A percentile compares a stretch with the other conserved stretches of the same genome.
These are phyloP conservation scores for Drosophila varians DNA, from an alignment of 1,140 invertebrate species.

Conservation along the genomic window DNA sequence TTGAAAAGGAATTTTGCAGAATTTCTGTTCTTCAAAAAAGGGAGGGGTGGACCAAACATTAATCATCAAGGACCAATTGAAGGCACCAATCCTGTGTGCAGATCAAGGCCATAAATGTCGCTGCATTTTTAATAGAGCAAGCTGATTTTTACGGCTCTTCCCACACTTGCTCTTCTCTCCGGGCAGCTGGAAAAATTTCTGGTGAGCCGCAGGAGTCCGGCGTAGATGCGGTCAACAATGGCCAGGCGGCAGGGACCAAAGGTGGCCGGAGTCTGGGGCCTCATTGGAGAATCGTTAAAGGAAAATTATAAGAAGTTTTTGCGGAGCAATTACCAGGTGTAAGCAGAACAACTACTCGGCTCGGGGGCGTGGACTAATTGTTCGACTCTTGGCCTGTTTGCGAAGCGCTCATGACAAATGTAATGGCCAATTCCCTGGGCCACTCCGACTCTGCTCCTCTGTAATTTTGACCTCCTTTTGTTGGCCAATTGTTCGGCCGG, in stretches of 20 bases:
- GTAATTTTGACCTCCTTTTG: constrained; percentile 71
- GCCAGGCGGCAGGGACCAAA: constrained; percentile 25
- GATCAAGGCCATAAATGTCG: constrained; percentile 69
- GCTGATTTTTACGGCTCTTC: constrained; percentile 27
- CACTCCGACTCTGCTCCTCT: constrained; percentile 41
- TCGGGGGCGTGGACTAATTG: constrained; percentile 76
- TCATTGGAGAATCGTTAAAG: constrained; percentile 78
- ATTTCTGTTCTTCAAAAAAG: constrained; percentile 27
- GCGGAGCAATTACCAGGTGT: constrained; percentile 80
- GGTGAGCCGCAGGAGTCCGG: constrained; percentile 23
- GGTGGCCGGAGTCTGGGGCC: constrained; percentile 40
- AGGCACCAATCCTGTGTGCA: constrained; percentile 31
- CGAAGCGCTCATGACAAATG: constrained; percentile 67
- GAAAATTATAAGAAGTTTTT: constrained; percentile 76
- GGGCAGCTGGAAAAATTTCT: constrained; percentile 24
- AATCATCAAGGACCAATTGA: constrained; percentile 55
- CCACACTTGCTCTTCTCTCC: constrained; percentile 36
- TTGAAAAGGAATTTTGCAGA: constrained; percentile 39
- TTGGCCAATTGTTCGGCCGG: constrained; percentile 58
- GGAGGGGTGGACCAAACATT: constrained; percentile 32
- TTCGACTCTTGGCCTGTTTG: constrained; percentile 53
- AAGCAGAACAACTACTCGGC: constrained; percentile 45
- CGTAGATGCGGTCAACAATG: constrained; percentile 48
- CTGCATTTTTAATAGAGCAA: constrained; percentile 46
- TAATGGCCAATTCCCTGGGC: constrained; percentile 20